Conservation (phyloP, 2,888 invertebrate genomes). For the Linnaemya tessellans region DNA sequence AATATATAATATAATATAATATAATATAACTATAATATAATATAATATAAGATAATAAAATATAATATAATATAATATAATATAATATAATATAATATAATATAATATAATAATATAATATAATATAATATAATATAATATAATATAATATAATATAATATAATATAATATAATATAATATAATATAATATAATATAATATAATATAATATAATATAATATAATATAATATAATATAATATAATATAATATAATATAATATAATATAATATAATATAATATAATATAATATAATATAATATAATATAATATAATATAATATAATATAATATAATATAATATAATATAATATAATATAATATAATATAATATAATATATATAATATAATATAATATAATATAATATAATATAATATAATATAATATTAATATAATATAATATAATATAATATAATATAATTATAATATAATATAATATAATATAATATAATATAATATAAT, state of each 20-base stretch:
- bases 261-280: constrained; percentile 5
- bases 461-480: constrained; percentile 5
- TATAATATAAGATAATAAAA: too few species aligned
- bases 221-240: constrained; percentile 5
- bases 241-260: constrained; percentile 5
- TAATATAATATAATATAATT: background rate
- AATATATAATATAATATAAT: background rate
- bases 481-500: constrained; percentile 5
- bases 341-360: constrained; percentile 1
- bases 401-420: too few species aligned
- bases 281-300: constrained; percentile 5
- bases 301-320: constrained; percentile 5
- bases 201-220: constrained; percentile 5
- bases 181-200: constrained; percentile 3
- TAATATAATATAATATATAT: too few species aligned
- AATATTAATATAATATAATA: too few species aligned
- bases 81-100: constrained; percentile 5
- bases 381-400: too few species aligned
- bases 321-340: constrained; percentile 3
- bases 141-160: background rate
- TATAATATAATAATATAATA: constrained; percentile 3
- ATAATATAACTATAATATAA: constrained; percentile 5
- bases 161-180: constrained; percentile 5
- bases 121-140: constrained; percentile 3
- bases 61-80: constrained; percentile 3